A percentile compares a stretch with the other conserved stretches of the same genome.
Evolutionary conservation across 2,797 vertebrate species (phyloP).

Genomic region (Pseudotriccus pelzelni): DNA sequence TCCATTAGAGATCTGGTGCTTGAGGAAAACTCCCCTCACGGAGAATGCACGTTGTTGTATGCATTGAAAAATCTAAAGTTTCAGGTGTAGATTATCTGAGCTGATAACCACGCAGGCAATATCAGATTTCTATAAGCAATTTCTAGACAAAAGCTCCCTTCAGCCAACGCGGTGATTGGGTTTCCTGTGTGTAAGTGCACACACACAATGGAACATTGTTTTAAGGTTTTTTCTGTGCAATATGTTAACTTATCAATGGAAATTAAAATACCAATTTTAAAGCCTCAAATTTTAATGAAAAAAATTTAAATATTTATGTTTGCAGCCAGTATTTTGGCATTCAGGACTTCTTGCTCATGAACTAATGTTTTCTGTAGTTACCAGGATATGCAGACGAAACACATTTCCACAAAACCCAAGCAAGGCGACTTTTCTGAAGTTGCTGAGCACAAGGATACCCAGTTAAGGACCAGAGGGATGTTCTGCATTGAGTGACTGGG

Average conservation of each 20-base stretch:
- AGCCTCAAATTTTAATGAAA: background rate
- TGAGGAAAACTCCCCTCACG: background rate
- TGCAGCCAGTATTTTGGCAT: background rate
- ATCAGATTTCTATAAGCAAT: background rate
- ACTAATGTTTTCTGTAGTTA: background rate
- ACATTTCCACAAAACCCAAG: background rate
- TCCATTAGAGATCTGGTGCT: background rate
- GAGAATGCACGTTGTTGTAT: background rate
- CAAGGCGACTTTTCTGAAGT: too few relatives aligned
- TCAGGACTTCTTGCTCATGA: background rate
- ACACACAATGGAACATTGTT: background rate
- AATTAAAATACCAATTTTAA: background rate
- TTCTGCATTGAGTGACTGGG: background rate
- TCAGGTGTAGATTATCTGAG: slow-evolving; percentile 24
- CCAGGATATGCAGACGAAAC: background rate
- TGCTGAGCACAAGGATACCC: too few relatives aligned
- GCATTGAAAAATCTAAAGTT: slow-evolving; percentile 10
- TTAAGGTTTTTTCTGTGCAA: background rate
- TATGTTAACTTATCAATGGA: background rate
- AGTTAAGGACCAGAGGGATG: background rate
- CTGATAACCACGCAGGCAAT: background rate
- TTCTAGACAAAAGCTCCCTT: slow-evolving; percentile 24
- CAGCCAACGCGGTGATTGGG: background rate
- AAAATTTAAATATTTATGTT: background rate
- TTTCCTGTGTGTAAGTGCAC: background rate